Evolutionary conservation across 2,113 vertebrate genomes (phyloP), one percentile per base, ranked within the genome.

Genomic region (Phalacrocorax aristotelis): DNA sequence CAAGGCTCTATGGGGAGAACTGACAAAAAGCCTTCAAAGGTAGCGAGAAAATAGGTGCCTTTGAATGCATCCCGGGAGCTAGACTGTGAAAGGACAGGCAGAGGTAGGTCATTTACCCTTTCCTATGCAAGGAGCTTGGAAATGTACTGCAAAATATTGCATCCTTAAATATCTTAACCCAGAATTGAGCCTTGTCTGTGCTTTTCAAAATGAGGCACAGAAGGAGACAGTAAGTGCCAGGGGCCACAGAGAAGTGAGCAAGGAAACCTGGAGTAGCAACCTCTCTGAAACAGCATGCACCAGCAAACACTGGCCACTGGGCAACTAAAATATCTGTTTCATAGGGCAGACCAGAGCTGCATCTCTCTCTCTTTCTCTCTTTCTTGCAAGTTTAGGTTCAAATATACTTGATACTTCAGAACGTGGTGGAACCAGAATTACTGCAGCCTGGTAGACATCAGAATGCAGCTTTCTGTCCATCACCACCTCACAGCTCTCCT

Each of bases 11-110:
- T 60, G 42, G 54, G 52, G 70, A 85, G 58, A 76, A 34, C 14
- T 69, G 77, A 76, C 70, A 95, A 77, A 96, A 95, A 97, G 83
- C 74, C 66, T 96, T 95, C 93, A 95, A 96, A 95, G 66, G 93
- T 1, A 77, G 42, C 0, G 0, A 87, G 77, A 95, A 81, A 97
- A 95, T 13, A 83, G 58, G 62, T 0, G 1, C 74, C 69, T 96
- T 68, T 95, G 93, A 96, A 95, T 54, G 61, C 52, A 65, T 87
- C 89, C 89, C 4, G 7, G n/a, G 87, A 78, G 62, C 4, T 13
- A 62, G 83, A 15, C 60, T 75, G 48, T 15, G 70, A 96, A 76
- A 93, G 86, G 69, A 95, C 76, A 72, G 64, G 76, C n/a, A 90
- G 44, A 95, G 92, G 40, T 85, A 96, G 91, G 94, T 85, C 94